phyloP scores from a whole-genome alignment of 2,113 vertebrate species.

The Scartelaos histophorus region DNA sequence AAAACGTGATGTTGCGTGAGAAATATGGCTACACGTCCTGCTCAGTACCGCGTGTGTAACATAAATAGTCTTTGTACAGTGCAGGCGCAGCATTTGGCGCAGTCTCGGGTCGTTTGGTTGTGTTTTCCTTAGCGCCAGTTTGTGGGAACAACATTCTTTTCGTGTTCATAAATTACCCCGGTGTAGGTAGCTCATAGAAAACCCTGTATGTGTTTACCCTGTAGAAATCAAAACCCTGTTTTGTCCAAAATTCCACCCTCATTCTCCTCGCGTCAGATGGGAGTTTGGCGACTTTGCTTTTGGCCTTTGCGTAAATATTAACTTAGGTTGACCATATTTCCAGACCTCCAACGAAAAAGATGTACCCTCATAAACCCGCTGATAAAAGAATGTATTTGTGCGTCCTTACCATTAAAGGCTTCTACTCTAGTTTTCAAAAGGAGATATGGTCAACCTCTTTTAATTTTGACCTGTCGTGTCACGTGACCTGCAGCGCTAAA shows the following conservation, averaged over 20 bases:
- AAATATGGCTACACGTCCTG: conserved; percentile 58
- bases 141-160: conserved; percentile 58
- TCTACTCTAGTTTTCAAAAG: not conserved
- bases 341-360: not conserved
- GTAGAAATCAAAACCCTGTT: conserved; percentile 72
- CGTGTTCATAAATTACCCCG: conserved; percentile 56
- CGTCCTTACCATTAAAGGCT: not conserved
- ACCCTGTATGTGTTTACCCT: conserved; percentile 72
- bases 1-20: conserved; percentile 2
- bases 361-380: not conserved
- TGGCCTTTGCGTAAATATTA: conserved; percentile 6
- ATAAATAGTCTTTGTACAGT: conserved; percentile 19
- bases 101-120: conserved; percentile 1
- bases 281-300: conserved; percentile 15
- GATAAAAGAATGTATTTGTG: not conserved
- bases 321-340: conserved; percentile 3
- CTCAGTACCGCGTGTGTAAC: conserved; percentile 28
- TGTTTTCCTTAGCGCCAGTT: conserved; percentile 35
- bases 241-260: conserved; percentile 40
- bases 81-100: conserved; percentile 16
- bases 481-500: not conserved
- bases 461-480: conserved; percentile 12
- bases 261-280: not conserved
- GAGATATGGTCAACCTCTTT: conserved; percentile 6
- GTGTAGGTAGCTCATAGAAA: conserved; percentile 42